Conservation (phyloP, 2,888 invertebrate genomes). For the Volucella bombylans region DNA sequence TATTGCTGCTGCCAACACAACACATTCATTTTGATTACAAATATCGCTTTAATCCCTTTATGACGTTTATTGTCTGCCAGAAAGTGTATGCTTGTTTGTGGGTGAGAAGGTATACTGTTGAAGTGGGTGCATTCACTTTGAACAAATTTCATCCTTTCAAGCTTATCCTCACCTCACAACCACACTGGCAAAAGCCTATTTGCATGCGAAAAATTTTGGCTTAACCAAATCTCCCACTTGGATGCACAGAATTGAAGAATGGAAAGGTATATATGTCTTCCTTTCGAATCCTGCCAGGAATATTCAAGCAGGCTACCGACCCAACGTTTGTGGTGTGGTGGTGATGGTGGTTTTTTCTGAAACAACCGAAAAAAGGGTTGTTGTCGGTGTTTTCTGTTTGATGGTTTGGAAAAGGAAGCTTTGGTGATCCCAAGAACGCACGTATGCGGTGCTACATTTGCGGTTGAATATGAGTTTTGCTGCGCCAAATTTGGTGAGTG, state of each 20-base stretch:
- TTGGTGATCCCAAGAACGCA: slow-evolving; percentile 52
- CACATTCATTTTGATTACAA: slow-evolving; percentile 69
- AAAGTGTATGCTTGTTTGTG: slow-evolving; percentile 6
- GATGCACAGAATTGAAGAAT: slow-evolving; percentile 39
- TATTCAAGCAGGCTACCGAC: slow-evolving; percentile 64
- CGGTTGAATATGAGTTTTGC: slow-evolving; percentile 39
- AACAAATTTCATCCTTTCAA: slow-evolving; percentile 1
- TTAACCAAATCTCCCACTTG: slow-evolving; percentile 68
- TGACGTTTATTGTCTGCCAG: slow-evolving; percentile 66
- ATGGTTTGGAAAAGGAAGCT: slow-evolving; percentile 7
- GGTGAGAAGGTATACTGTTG: neutral
- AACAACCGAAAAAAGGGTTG: slow-evolving; percentile 51
- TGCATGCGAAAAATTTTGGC: slow-evolving; percentile 58
- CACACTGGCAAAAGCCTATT: slow-evolving; percentile 50
- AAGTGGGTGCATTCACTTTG: slow-evolving; percentile 61
- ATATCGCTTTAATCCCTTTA: slow-evolving; percentile 72
- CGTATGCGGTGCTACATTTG: slow-evolving; percentile 24
- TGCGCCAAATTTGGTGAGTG: too few species aligned
- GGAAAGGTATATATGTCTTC: slow-evolving; percentile 10
- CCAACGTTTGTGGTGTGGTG: slow-evolving; percentile 47
- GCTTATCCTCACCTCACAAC: neutral
- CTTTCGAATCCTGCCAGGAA: slow-evolving; percentile 67
- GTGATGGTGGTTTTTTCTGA: slow-evolving; percentile 22
- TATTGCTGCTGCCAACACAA: slow-evolving; percentile 10
- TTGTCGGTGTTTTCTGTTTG: slow-evolving; percentile 15